These are phyloP conservation scores for Gibbula magus DNA, from an alignment of 2,888 invertebrate species.

Conservation along the genomic window DNA sequence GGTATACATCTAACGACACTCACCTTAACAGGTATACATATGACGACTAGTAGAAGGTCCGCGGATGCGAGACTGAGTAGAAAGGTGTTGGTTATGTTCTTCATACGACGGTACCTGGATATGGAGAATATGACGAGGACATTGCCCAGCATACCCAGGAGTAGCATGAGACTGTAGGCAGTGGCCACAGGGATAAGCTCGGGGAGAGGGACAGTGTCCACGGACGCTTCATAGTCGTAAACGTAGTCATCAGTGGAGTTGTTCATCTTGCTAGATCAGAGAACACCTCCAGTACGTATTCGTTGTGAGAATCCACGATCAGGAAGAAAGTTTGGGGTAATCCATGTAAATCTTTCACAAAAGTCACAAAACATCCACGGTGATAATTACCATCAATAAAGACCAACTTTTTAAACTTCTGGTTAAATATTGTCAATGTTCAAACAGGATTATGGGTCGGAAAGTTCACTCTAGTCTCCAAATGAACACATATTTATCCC, in stretches of 20 bases:
- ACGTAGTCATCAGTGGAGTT: constrained; percentile 21
- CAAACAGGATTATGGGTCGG: too few relatives aligned
- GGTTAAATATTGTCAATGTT: too few relatives aligned
- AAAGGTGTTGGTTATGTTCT: constrained; percentile 81
- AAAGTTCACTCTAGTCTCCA: too few relatives aligned
- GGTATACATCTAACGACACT: constrained; percentile 80
- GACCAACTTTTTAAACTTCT: too few relatives aligned
- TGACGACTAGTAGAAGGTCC: constrained; percentile 81
- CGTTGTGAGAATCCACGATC: too few relatives aligned
- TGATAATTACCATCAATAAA: too few relatives aligned
- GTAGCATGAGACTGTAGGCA: constrained; percentile 80
- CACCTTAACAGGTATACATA: constrained; percentile 84
- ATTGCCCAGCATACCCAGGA: constrained; percentile 80
- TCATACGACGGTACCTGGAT: constrained; percentile 78
- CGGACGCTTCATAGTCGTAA: constrained; percentile 9
- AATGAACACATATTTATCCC: too few relatives aligned
- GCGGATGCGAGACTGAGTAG: constrained; percentile 82
- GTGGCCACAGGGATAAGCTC: constrained; percentile 79
- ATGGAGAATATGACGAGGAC: constrained; percentile 79
- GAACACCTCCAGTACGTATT: too few relatives aligned
- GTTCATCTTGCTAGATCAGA: neutral
- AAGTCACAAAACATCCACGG: too few relatives aligned
- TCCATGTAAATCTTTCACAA: too few relatives aligned
- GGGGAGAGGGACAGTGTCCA: constrained; percentile 74
- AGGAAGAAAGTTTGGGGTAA: too few relatives aligned